A percentile compares a stretch with the other conserved stretches of the same genome.
Conservation (phyloP, 1,140 invertebrate genomes). For the Gryllus bimaculatus region DNA sequence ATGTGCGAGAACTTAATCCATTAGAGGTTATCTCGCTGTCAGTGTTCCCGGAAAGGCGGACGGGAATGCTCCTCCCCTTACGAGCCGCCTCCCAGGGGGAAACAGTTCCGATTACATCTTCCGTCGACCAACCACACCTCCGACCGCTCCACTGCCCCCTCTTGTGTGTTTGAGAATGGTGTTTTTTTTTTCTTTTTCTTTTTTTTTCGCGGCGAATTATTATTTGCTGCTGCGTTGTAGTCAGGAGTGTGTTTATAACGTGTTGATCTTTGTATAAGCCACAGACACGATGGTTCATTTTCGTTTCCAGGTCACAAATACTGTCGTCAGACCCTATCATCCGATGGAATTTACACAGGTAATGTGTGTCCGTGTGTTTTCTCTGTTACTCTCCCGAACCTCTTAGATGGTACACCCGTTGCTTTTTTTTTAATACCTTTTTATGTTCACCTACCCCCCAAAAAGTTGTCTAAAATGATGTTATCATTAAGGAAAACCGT, state of each 20-base stretch:
- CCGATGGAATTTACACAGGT: not conserved
- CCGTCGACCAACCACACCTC: not conserved
- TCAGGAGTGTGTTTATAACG: not conserved
- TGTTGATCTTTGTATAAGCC: not conserved
- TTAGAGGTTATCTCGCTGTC: not conserved
- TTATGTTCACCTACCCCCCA: not conserved
- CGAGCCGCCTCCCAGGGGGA: too few species aligned
- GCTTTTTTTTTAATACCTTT: not conserved
- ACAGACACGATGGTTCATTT: not conserved
- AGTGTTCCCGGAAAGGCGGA: not conserved
- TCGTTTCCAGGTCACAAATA: not conserved
- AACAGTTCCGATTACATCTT: not conserved
- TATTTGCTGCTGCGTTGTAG: not conserved
- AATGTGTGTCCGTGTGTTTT: not conserved
- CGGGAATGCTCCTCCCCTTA: not conserved
- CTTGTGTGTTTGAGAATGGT: too few species aligned
- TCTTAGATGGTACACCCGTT: not conserved
- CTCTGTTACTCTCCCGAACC: not conserved
- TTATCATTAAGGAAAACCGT: not conserved
- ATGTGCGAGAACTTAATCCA: not conserved
- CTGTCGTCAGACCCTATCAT: not conserved
- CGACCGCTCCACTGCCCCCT: too few species aligned
- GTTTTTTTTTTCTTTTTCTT: too few species aligned
- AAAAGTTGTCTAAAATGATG: not conserved
- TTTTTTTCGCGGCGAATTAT: too few species aligned